A percentile compares a stretch with the other conserved stretches of the same genome.
Evolutionary conservation across 1,140 invertebrate species (phyloP).

Genomic region (Dendrolimus kikuchii): DNA sequence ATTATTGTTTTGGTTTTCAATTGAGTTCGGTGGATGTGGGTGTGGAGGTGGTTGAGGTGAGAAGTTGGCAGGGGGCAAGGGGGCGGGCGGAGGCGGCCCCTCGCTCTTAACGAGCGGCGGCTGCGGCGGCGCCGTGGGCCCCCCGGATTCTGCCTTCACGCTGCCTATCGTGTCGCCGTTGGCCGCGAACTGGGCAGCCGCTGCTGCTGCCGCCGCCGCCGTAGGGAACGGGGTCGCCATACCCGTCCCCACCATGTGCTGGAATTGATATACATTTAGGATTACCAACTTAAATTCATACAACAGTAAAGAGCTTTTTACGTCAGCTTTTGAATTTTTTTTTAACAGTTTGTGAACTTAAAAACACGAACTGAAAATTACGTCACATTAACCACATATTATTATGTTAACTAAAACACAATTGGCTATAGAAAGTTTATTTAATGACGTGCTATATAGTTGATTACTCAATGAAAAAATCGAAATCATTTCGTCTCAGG

Average conservation of each 20-base stretch:
- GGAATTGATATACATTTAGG: slow-evolving; percentile 56
- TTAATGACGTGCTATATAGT: not conserved
- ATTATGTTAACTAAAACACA: too few relatives aligned
- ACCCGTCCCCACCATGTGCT: slow-evolving; percentile 97
- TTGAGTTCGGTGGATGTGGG: slow-evolving; percentile 54
- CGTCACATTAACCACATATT: too few relatives aligned
- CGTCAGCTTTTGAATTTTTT: too few relatives aligned
- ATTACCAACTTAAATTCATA: too few relatives aligned
- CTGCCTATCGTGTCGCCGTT: slow-evolving; percentile 78
- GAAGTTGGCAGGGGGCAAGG: slow-evolving; percentile 60
- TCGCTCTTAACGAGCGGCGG: slow-evolving; percentile 64
- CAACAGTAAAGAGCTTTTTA: too few relatives aligned
- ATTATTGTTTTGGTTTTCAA: slow-evolving; percentile 69
- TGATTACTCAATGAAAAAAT: slow-evolving; percentile 1
- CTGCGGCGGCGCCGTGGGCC: slow-evolving; percentile 55
- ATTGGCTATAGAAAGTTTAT: slow-evolving; percentile 1
- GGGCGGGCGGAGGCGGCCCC: slow-evolving; percentile 58
- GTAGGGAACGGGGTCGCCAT: slow-evolving; percentile 87
- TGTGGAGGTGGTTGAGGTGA: slow-evolving; percentile 61
- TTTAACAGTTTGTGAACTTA: too few relatives aligned
- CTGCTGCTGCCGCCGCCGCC: slow-evolving; percentile 84
- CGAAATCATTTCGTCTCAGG: slow-evolving; percentile 25
- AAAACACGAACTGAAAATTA: too few relatives aligned
- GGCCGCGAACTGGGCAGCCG: slow-evolving; percentile 75
- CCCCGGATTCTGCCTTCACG: slow-evolving; percentile 72